Evolutionary conservation across 2,888 invertebrate species (phyloP), one percentile per base, ranked within the genome.

Genomic region (Latheticus oryzae): DNA sequence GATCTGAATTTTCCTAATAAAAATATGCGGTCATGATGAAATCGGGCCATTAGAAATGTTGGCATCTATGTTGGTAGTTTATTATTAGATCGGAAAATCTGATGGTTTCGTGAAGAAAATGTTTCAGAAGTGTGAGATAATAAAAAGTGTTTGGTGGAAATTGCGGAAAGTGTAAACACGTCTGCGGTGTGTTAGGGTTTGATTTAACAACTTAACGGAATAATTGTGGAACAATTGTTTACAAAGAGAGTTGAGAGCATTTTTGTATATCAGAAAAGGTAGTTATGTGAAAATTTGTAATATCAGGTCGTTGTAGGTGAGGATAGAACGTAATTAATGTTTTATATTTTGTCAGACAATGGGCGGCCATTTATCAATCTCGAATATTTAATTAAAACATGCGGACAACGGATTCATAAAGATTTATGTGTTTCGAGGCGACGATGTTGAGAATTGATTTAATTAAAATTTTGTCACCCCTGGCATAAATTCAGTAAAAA

Each of bases 351-450:
- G 76, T 77, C 78, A 76, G 74, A 77, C 77, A 77, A 77, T 75
- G 74, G 72, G 69, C 64, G 71, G 69, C 76, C 76, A 76, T 78
- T 78, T 73, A 79, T 79, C 78, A 79, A 78, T 77, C 77, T 71
- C 68, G 74, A 77, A 78, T 79, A 78, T 79, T 79, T 79, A 78
- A 79, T 79, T 79, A 79, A 78, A 79, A 78, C 76, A 76, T 73
- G 77, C 77, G 78, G 76, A 78, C 78, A 78, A 76, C 76, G 78
- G 77, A 77, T 76, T 78, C 77, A 76, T 76, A 77, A 74, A 76
- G 78, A 79, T 79, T 78, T 78, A 78, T 78, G 76, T 70, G 72
- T 72, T 75, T 71, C 68, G 63, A 70, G 70, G 73, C 73, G 74
- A 73, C 72, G 73, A 72, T 73, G 70, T 69, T 67, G 70, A 59